Conservation (phyloP, 2,113 vertebrate genomes). For the Pterocles gutturalis region DNA sequence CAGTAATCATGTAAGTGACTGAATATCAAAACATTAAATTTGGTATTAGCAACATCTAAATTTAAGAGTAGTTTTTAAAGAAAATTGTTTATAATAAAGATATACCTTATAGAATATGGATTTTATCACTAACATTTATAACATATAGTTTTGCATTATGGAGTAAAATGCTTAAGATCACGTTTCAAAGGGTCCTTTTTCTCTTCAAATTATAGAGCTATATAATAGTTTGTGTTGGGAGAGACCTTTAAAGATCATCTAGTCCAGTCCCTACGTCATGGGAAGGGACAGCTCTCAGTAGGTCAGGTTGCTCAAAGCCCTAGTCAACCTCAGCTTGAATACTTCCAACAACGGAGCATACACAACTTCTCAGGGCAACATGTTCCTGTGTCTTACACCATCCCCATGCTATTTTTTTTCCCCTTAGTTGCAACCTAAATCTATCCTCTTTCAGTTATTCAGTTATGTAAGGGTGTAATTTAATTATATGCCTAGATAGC, state of each 20-base stretch:
- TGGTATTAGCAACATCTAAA: not conserved
- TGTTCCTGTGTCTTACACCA: not conserved
- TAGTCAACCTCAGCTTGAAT: not conserved
- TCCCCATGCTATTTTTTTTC: not conserved
- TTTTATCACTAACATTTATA: not conserved
- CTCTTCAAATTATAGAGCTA: not conserved
- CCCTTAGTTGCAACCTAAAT: not conserved
- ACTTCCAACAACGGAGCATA: not conserved
- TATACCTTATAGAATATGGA: not conserved
- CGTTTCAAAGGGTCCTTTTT: not conserved
- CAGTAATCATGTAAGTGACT: not conserved
- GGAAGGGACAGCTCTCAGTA: not conserved
- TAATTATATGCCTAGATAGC: not conserved
- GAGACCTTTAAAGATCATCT: not conserved
- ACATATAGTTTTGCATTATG: not conserved
- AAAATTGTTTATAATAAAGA: not conserved
- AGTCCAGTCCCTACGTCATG: fast-evolving
- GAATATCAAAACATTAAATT: not conserved
- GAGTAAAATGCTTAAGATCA: not conserved
- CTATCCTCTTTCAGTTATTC: not conserved
- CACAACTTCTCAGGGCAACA: not conserved
- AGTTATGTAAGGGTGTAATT: not conserved
- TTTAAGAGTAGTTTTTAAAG: not conserved
- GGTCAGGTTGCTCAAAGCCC: not conserved
- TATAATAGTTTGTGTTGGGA: not conserved